Percentiles rank a stretch among this genome's conserved stretches.
Conservation (phyloP, 2,797 vertebrate species). For the Neosalanx taihuensis region DNA sequence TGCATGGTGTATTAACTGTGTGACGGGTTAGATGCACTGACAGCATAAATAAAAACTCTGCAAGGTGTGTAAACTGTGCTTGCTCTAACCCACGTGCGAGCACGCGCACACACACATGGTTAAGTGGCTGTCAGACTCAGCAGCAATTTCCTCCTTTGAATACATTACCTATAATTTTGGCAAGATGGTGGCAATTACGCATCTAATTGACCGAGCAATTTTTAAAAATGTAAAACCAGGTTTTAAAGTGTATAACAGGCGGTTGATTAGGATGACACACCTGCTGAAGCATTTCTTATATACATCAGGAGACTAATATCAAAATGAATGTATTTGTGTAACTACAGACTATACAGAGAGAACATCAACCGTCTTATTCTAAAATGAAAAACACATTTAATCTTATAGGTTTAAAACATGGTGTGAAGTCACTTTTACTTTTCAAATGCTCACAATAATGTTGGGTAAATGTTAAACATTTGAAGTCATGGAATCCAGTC, state of each 20-base stretch:
- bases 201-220: constrained; percentile 63
- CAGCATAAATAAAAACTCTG: neutral
- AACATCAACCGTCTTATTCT: neutral
- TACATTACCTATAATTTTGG: constrained; percentile 58
- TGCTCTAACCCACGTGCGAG: neutral
- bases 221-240: constrained; percentile 59
- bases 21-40: neutral
- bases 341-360: neutral
- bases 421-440: no score
- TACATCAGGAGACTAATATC: neutral
- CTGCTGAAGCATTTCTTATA: constrained; percentile 39
- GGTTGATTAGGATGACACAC: constrained; percentile 53
- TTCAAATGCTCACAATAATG: no score
- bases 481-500: no score
- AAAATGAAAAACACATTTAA: neutral
- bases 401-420: no score
- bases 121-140: constrained; percentile 40
- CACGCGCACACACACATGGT: constrained; percentile 5
- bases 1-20: neutral
- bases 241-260: constrained; percentile 54
- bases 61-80: neutral
- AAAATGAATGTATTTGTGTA: constrained; percentile 7
- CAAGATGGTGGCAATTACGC: constrained; percentile 67
- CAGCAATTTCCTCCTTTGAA: constrained; percentile 55
- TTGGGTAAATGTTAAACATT: no score